A percentile compares a stretch with the other conserved stretches of the same genome.
phyloP scores from a whole-genome alignment of 2,888 invertebrate species.

The Agriopis aurantiaria region DNA sequence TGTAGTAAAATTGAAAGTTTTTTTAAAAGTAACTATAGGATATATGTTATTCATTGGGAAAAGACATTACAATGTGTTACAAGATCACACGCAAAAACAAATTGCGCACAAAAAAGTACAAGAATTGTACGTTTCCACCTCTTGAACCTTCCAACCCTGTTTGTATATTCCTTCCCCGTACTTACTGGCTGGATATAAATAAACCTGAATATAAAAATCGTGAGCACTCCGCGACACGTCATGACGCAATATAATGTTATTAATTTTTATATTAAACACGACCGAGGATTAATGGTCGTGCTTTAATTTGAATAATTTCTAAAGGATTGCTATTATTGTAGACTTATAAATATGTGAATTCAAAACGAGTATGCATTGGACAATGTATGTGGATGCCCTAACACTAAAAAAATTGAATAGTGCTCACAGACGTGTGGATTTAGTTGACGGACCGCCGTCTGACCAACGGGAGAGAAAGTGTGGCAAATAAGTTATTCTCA shows the following conservation, averaged over 20 bases:
- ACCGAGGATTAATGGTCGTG: conserved; percentile 18
- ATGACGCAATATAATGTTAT: conserved; percentile 20
- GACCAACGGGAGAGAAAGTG: too few species aligned
- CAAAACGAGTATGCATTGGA: neutral
- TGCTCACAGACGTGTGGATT: too few species aligned
- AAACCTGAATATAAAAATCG: conserved; percentile 33
- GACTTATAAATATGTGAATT: conserved; percentile 2
- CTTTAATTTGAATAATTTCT: conserved; percentile 9
- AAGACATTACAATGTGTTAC: neutral
- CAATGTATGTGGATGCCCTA: too few species aligned
- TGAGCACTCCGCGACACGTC: conserved; percentile 14
- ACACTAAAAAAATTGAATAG: too few species aligned
- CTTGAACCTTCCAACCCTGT: conserved; percentile 22
- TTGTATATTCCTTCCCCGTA: conserved; percentile 28
- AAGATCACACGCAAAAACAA: neutral
- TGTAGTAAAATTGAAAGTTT: too few species aligned
- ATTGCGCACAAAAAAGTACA: neutral
- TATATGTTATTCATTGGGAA: too few species aligned
- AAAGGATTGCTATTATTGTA: neutral
- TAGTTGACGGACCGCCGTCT: too few species aligned
- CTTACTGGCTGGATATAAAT: conserved; percentile 21
- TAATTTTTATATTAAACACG: conserved; percentile 21
- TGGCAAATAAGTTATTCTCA: too few species aligned
- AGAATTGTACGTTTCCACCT: conserved; percentile 27
- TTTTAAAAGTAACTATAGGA: too few species aligned